phyloP scores from a whole-genome alignment of 2,113 vertebrate genomes.

The Oreochromis aureus region DNA sequence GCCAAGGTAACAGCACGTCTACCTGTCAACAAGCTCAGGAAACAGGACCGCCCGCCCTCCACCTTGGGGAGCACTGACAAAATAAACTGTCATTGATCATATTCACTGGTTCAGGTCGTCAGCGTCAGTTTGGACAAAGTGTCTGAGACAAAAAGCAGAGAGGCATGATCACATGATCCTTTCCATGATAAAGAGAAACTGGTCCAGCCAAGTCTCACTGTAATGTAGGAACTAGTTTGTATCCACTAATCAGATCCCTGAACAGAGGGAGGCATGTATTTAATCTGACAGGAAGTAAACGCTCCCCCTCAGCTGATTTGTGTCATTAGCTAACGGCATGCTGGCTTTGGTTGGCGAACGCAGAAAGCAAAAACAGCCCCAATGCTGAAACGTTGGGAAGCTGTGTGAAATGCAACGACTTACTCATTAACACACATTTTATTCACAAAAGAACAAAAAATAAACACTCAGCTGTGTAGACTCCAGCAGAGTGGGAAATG shows the following conservation, averaged over 20 bases:
- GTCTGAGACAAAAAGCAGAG: not conserved
- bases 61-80: too few relatives aligned
- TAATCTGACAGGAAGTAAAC: not conserved
- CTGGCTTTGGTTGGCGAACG: not conserved
- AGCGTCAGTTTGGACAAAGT: not conserved
- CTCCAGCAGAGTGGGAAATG: not conserved
- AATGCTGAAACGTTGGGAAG: not conserved
- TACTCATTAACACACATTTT: not conserved
- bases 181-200: not conserved
- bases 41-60: rapidly evolving
- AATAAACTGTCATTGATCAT: not conserved
- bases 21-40: not conserved
- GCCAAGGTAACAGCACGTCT: slow-evolving; percentile 6
- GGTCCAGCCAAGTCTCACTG: not conserved
- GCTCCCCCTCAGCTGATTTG: not conserved
- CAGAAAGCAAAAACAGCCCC: not conserved
- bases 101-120: not conserved
- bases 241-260: not conserved
- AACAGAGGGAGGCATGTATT: not conserved
- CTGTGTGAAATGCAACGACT: not conserved
- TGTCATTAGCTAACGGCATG: rapidly evolving
- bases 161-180: not conserved
- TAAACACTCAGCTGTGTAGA: not conserved
- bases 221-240: not conserved
- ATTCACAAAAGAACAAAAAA: not conserved